A percentile compares a stretch with the other conserved stretches of the same genome.
Conservation (phyloP, 2,888 invertebrate genomes). For the Subacronicta megacephala region DNA sequence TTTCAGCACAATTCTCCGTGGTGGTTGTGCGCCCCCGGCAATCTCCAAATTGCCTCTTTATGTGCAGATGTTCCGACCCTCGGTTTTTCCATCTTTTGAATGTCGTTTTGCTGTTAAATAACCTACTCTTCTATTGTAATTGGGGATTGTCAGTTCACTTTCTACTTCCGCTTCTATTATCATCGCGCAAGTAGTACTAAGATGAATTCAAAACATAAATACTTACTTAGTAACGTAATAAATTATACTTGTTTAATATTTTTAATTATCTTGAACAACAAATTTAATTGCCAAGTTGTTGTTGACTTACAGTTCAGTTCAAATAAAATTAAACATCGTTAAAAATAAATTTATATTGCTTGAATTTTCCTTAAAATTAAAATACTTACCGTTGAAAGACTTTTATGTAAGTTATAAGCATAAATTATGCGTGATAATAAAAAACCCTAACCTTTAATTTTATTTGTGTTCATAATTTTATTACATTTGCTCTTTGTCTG, state of each 20-base stretch:
- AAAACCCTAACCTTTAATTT: constrained; percentile 26
- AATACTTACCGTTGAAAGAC: neutral
- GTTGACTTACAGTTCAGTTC: neutral
- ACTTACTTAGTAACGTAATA: no score
- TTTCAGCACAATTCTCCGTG: constrained; percentile 87
- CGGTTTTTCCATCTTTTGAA: constrained; percentile 89
- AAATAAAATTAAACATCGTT: no score
- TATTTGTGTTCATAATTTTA: constrained; percentile 32
- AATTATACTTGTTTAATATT: no score
- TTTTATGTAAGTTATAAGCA: constrained; percentile 9
- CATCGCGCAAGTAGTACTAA: constrained; percentile 11
- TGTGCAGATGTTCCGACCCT: constrained; percentile 89
- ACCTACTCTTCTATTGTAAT: constrained; percentile 87
- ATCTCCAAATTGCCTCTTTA: constrained; percentile 90
- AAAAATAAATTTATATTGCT: no score
- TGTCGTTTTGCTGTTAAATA: constrained; percentile 89
- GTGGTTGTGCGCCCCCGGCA: constrained; percentile 87
- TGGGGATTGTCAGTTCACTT: constrained; percentile 78
- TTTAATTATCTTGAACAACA: no score
- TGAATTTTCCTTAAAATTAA: neutral
- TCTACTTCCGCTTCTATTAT: constrained; percentile 55
- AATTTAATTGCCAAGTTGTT: neutral
- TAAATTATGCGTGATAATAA: constrained; percentile 27
- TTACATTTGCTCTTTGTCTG: constrained; percentile 39
- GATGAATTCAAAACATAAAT: constrained; percentile 27